Conservation (phyloP, 2,113 vertebrate species). For the Oryctolagus cuniculus region mOryCun1.1 NC_091435.1:49899001-49899500, state of each 20-base stretch:
- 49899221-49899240: neutral
- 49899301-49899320: conserved; percentile 88
- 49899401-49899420: conserved; percentile 88
- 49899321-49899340: conserved; percentile 91
- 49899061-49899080: neutral
- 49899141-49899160: neutral
- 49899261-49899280: neutral
- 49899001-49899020: neutral
- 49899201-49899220: neutral
- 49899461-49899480: conserved; percentile 65
- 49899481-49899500: conserved; percentile 74
- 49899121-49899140: neutral
- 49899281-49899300: conserved; percentile 45
- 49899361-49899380: conserved; percentile 92
- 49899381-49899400: conserved; percentile 93
- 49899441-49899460: conserved; percentile 79
- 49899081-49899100: neutral
- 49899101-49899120: neutral
- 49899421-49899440: conserved; percentile 81
- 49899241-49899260: neutral
- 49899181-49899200: neutral
- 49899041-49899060: neutral
- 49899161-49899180: neutral
- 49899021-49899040: neutral
- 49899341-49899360: conserved; percentile 90